These are phyloP conservation scores for Rhinogobio ventralis DNA, from an alignment of 2,797 vertebrate genomes.

Conservation along the genomic window DNA sequence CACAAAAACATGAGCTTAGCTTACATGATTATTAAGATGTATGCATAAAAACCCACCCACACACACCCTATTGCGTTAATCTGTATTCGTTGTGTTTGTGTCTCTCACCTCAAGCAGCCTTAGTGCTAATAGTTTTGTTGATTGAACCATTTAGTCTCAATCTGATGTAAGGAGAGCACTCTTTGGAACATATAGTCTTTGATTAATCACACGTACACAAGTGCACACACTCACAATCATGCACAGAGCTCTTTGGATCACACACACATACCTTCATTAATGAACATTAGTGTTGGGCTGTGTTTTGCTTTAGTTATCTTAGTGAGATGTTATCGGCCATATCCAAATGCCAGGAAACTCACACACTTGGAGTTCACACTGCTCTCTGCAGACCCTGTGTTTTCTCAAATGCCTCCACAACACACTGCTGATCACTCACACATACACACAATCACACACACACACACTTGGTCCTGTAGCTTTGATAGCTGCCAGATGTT, in stretches of 20 bases:
- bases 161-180: constrained; percentile 39
- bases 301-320: constrained; percentile 49
- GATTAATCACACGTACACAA: constrained; percentile 41
- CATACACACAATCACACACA: constrained; percentile 34
- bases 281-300: constrained; percentile 46
- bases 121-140: constrained; percentile 54
- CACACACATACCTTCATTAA: constrained; percentile 49
- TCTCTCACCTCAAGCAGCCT: constrained; percentile 54
- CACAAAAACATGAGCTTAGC: constrained; percentile 23
- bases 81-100: not conserved
- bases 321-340: constrained; percentile 54
- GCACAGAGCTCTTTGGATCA: constrained; percentile 20
- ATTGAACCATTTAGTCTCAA: constrained; percentile 55
- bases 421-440: constrained; percentile 50
- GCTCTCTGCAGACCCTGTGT: constrained; percentile 46
- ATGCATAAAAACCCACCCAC: constrained; percentile 1
- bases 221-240: constrained; percentile 29
- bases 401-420: constrained; percentile 47
- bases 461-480: constrained; percentile 51
- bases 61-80: constrained; percentile 11
- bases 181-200: constrained; percentile 42
- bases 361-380: constrained; percentile 40
- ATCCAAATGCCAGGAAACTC: constrained; percentile 46
- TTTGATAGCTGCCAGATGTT: constrained; percentile 64
- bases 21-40: not conserved